Percentiles rank a stretch among this genome's conserved stretches.
These are phyloP conservation scores for Capromys pilorides DNA, from an alignment of 2,797 vertebrate genomes.

Conservation along the genomic window DNA sequence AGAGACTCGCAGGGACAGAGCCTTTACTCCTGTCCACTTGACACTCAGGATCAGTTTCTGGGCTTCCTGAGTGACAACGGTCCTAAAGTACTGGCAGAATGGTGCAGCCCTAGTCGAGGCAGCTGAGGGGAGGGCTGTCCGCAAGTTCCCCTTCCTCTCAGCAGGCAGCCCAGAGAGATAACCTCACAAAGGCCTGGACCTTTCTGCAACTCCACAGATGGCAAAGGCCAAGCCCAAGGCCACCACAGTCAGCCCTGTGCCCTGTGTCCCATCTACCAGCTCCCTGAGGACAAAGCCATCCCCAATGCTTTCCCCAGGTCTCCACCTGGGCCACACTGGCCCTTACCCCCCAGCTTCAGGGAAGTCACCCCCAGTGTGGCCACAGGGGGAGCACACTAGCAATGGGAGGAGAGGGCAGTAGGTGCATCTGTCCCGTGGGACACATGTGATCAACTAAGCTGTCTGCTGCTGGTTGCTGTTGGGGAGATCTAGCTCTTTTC, in stretches of 20 bases:
- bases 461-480: not conserved
- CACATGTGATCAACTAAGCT: not conserved
- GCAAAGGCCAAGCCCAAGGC: not conserved
- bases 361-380: not conserved
- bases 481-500: constrained; percentile 2
- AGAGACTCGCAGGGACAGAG: not conserved
- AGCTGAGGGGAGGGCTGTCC: not conserved
- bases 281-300: not conserved
- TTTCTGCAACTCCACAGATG: not conserved
- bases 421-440: not conserved
- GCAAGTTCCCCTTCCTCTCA: not conserved
- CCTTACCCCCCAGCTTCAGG: too few relatives aligned
- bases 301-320: not conserved
- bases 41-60: not conserved
- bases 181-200: not conserved
- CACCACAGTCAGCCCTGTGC: not conserved
- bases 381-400: not conserved
- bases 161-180: not conserved
- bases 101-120: not conserved
- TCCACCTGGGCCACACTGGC: not conserved
- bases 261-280: not conserved
- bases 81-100: not conserved
- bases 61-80: not conserved
- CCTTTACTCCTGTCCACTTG: not conserved
- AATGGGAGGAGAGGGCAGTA: not conserved